Evolutionary conservation across 1,140 invertebrate genomes (phyloP).

Genomic region (Drosophila pandora): DNA sequence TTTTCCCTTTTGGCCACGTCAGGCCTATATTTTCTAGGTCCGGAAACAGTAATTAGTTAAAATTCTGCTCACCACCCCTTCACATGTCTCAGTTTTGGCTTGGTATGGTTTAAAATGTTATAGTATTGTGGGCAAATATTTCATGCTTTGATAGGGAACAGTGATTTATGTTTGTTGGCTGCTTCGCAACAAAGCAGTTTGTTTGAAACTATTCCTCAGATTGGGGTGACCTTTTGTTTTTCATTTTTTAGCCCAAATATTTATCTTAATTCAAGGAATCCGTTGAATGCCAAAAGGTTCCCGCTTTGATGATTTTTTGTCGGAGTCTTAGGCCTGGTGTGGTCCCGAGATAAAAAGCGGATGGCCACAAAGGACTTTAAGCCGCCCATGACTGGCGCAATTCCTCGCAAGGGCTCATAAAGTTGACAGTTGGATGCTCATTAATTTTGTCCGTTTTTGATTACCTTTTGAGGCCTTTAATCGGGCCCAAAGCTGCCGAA

Average conservation of each 20-base stretch:
- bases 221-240: slow-evolving; percentile 18
- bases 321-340: slow-evolving; percentile 2
- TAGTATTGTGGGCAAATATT: slow-evolving; percentile 11
- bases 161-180: slow-evolving; percentile 40
- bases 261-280: slow-evolving; percentile 19
- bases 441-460: slow-evolving; percentile 42
- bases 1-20: slow-evolving; percentile 26
- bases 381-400: slow-evolving; percentile 29
- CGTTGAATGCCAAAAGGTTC: slow-evolving; percentile 27
- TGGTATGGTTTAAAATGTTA: slow-evolving; percentile 12
- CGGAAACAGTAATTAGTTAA: slow-evolving; percentile 59
- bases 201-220: slow-evolving; percentile 6
- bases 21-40: slow-evolving; percentile 12
- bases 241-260: slow-evolving; percentile 3
- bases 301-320: slow-evolving; percentile 59
- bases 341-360: slow-evolving; percentile 26
- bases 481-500: slow-evolving; percentile 38
- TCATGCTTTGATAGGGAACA: slow-evolving; percentile 13
- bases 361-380: slow-evolving; percentile 27
- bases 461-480: slow-evolving; percentile 46
- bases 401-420: slow-evolving; percentile 11
- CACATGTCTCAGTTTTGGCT: neutral
- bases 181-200: neutral
- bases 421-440: slow-evolving; percentile 46
- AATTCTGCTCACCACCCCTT: slow-evolving; percentile 10